A percentile compares a stretch with the other conserved stretches of the same genome.
Evolutionary conservation across 2,113 vertebrate genomes (phyloP).

Genomic region (Sarotherodon lohbergeri): DNA sequence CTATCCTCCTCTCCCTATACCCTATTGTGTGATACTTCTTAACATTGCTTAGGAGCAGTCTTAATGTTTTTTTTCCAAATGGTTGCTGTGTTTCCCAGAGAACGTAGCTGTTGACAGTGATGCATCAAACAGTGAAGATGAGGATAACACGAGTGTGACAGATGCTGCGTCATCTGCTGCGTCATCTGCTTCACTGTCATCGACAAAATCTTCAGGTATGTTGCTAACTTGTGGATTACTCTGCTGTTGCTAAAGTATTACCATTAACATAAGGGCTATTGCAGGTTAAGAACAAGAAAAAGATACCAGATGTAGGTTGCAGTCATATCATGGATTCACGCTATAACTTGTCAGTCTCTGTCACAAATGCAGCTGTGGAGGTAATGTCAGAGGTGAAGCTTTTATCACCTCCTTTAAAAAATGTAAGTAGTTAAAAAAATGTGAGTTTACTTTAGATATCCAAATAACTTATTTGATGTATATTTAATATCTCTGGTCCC

Average conservation of each 20-base stretch:
- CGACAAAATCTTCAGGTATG: neutral
- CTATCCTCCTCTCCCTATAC: neutral
- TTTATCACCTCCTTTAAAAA: neutral
- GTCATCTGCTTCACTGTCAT: neutral
- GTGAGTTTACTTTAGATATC: neutral
- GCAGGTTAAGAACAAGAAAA: neutral
- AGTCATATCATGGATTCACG: neutral
- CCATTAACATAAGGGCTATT: neutral
- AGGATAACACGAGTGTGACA: neutral
- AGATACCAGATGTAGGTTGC: neutral
- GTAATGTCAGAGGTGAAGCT: neutral
- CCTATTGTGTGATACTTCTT: neutral
- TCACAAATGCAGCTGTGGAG: neutral
- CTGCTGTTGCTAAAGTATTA: neutral
- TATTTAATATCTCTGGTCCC: neutral
- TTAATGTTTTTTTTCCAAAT: neutral
- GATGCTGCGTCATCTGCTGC: rapidly evolving
- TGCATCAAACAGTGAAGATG: neutral
- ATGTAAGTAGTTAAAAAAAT: neutral
- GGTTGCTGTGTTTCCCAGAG: neutral
- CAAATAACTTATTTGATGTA: neutral
- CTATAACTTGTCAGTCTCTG: neutral
- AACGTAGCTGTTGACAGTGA: neutral
- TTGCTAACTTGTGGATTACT: neutral
- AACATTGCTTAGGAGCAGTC: neutral